These are phyloP conservation scores for Takifugu ocellatus DNA, from an alignment of 2,797 vertebrate genomes.

Conservation along the genomic window DNA sequence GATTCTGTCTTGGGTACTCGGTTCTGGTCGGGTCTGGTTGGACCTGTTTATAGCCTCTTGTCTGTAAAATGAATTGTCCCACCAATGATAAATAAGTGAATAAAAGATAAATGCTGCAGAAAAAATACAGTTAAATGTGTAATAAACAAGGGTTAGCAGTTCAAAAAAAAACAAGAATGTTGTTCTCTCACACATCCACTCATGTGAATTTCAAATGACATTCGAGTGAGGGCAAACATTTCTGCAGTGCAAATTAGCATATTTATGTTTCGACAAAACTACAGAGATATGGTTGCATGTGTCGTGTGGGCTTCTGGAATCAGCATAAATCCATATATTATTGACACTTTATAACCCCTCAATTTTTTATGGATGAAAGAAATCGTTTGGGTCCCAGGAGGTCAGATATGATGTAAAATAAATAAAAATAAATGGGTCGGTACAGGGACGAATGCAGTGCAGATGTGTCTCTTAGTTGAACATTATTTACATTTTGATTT, in stretches of 20 bases:
- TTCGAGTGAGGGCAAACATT: neutral
- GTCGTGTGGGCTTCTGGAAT: neutral
- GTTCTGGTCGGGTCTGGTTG: no score
- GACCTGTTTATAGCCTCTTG: no score
- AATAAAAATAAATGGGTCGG: neutral
- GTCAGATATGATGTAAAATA: neutral
- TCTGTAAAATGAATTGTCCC: no score
- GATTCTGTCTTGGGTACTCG: no score
- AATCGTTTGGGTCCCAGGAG: neutral
- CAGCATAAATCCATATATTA: neutral
- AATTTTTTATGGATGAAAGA: neutral
- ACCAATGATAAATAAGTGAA: neutral
- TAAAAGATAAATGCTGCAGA: slow-evolving; percentile 1
- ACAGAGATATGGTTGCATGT: neutral
- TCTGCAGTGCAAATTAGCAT: neutral
- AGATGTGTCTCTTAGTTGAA: no score
- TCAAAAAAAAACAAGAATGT: no score
- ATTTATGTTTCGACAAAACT: neutral
- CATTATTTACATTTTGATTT: no score
- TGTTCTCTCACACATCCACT: no score
- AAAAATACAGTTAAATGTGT: slow-evolving; percentile 19
- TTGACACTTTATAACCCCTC: neutral
- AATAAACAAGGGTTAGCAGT: neutral
- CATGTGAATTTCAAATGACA: slow-evolving; percentile 2
- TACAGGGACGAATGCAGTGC: no score